phyloP scores from a whole-genome alignment of 1,140 invertebrate species.

The Daktulosphaira vitifoliae region DNA sequence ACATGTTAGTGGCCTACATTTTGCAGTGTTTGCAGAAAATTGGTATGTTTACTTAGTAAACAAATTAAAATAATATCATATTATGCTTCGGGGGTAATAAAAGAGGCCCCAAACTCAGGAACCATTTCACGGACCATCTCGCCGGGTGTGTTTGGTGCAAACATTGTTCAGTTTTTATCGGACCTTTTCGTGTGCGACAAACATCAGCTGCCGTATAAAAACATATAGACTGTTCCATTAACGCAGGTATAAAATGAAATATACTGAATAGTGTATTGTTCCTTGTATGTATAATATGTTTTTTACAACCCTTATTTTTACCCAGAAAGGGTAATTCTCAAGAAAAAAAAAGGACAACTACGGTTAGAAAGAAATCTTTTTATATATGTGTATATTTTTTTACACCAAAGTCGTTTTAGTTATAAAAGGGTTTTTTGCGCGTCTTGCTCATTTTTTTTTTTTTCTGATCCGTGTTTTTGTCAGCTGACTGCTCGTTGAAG shows the following conservation, averaged over 20 bases:
- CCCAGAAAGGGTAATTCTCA: background rate
- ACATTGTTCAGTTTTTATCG: slow-evolving; percentile 8
- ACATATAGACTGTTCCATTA: background rate
- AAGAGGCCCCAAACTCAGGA: no score
- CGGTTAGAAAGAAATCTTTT: background rate
- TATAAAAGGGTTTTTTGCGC: background rate
- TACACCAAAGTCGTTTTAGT: background rate
- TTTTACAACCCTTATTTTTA: slow-evolving; percentile 10
- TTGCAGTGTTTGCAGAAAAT: background rate
- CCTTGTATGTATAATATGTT: background rate
- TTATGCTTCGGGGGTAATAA: no score
- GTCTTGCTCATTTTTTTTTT: no score
- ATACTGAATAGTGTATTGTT: background rate
- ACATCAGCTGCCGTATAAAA: background rate
- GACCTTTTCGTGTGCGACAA: slow-evolving; percentile 18
- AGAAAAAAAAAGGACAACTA: slow-evolving; percentile 9
- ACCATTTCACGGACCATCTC: slow-evolving; percentile 22
- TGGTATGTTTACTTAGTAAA: slow-evolving; percentile 20
- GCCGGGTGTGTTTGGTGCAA: slow-evolving; percentile 26
- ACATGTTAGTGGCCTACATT: background rate
- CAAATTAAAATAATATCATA: slow-evolving; percentile 32
- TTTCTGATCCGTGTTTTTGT: slow-evolving; percentile 2
- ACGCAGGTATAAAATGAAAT: slow-evolving; percentile 1
- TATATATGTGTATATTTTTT: background rate
- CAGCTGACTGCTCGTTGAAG: background rate